Evolutionary conservation across 1,140 invertebrate species (phyloP), one percentile per base, ranked within the genome.

Genomic region (Habropoda laboriosa): DNA sequence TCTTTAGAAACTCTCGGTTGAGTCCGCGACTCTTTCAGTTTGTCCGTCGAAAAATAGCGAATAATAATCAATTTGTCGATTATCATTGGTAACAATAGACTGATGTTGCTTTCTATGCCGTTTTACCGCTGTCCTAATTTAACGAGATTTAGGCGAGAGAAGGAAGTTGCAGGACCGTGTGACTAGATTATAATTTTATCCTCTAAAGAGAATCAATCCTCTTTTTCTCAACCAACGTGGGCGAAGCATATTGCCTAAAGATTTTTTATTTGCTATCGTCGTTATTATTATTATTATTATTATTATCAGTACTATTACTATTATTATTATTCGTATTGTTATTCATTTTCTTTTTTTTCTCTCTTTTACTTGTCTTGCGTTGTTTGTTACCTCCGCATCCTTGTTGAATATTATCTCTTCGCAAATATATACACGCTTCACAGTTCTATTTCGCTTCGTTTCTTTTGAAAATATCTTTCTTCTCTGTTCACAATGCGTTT

Each of bases 221-320:
- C 10, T 68, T 3, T 53, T 3, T 40, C 18, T 64, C 40, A 60
- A 47, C 77, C 47, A 63, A 45, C 35, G 38, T n/a, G 32, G 53
- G 13, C 47, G 53, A 60, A 80, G 79, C 73, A 40, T 68, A 80
- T 55, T 76, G 63, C 73, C 63, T 64, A 80, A 49, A 76, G 24
- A 76, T 51, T 45, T 60, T 18, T 80, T 64, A 55, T 75, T 67
- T 60, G 42, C 58, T 76, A 47, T 38, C 13, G 40, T 67, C 35
- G 24, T 45, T 49, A 77, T 42, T 38, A 47, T 61, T 32, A 58
- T 49, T 38, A 24, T 38, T 13, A 30, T 49, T 55, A 27, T 55
- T 38, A 35, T 27, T 60, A 42, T 45, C 32, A 27, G 24, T 38
- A 57, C 30, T n/a, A 12, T 42, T 49, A 49, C 35, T 13, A 57